Base-by-base conservation (phyloP, 2,113 vertebrate genomes). In the Anas platyrhynchos region DNA sequence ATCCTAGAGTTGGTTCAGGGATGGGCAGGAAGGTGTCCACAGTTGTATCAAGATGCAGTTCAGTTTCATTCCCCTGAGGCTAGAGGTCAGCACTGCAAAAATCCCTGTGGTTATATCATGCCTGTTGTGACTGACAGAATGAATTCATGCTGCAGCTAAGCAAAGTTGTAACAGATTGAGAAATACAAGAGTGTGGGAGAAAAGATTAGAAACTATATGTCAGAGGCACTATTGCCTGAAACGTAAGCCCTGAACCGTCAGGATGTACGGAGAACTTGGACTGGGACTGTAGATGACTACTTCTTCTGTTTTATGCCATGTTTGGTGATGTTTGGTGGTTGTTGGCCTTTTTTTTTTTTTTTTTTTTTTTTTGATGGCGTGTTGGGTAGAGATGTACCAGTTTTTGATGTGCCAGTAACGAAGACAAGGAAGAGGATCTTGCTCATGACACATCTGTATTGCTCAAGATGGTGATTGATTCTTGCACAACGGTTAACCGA, bases 31-130 rank as follows among this genome's bases (percentile, higher is more conserved):
- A 81, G 68, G 29, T 61, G 32, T 8, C 17, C 27, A 36, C 2
- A 50, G 5, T 83, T 76, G 73, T 61, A 26, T 18, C 58, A 46
- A 71, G 44, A 38, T 62, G 20, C 23, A 36, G 13, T 58, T 84
- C 36, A 8, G 6, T 48, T 86, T 86, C 7, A 27, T 83, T 90
- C 23, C 21, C 13, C 46, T 11, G 0, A 0, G 0, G 9, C 0
- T 73, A 46, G 21, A 81, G 56, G 56, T 63, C n/a, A 82, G 18
- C 21, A 13, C 25, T 32, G 27, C 23, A 18, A 44, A 91, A 89
- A 46, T 65, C 21, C 29, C 14, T 4, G 6, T 46, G 8, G n/a
- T 74, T 78, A 56, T 25, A 38, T 48, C 21, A 3, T 43, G 66
- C 26, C 41, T 34, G 59, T 56, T 65, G 48, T 83, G 38, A 68